These are phyloP conservation scores for Heteractis magnifica DNA, from an alignment of 92 coral and sea anemone genomes.

Conservation along the genomic window DNA sequence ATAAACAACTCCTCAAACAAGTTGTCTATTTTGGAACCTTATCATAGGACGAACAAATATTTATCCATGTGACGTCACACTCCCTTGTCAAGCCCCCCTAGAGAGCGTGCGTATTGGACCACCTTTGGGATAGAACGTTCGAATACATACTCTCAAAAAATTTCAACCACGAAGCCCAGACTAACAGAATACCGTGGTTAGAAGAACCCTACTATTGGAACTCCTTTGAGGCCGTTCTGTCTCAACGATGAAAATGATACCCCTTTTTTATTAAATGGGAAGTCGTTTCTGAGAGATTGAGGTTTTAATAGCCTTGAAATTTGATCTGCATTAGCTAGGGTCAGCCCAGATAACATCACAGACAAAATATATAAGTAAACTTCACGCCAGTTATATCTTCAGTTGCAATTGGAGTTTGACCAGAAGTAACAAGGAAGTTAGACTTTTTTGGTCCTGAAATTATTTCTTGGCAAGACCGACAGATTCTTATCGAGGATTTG, in stretches of 20 bases:
- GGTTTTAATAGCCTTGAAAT: neutral
- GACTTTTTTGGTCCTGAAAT: neutral
- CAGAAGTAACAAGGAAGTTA: neutral
- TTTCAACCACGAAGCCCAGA: neutral
- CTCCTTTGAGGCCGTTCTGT: neutral
- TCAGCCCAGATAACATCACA: constrained; percentile 3
- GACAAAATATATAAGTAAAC: neutral
- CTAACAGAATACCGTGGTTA: neutral
- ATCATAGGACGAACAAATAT: neutral
- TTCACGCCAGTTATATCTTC: neutral
- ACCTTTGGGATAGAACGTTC: neutral
- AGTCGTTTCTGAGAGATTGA: constrained; percentile 1
- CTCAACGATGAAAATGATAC: neutral
- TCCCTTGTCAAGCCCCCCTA: neutral
- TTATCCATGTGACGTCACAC: neutral
- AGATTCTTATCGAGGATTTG: neutral
- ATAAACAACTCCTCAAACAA: neutral
- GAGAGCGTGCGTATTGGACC: neutral
- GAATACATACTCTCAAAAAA: neutral
- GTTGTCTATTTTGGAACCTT: constrained; percentile 1
- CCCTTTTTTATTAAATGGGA: neutral
- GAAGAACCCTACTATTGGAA: neutral
- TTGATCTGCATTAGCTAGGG: neutral
- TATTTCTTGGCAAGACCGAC: neutral
- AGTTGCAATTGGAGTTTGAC: neutral